Evolutionary conservation across 2,113 vertebrate genomes (phyloP), one percentile per base, ranked within the genome.

Genomic region (Python bivittatus): DNA sequence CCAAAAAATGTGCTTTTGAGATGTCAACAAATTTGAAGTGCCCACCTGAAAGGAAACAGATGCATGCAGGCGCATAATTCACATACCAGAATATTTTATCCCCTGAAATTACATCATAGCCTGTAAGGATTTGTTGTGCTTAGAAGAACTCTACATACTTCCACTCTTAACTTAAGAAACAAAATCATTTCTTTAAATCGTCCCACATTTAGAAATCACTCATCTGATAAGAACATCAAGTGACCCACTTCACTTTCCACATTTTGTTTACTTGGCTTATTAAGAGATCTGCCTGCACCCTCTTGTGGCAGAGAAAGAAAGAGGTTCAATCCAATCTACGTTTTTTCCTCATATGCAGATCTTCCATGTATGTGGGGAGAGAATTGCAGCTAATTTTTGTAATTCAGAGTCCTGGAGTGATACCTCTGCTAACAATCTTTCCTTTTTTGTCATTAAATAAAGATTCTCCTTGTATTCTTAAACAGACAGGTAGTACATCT

Each of bases 281-380:
- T 85, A 56, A 93, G 93, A 84, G 89, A 89, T 95, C 91, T 68
- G 29, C 92, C 93, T 89, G 93, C 89, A 95, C 96, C 97, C 97
- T 93, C 96, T 97, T 3, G 96, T 95, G 96, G 96, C 83, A 94
- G 61, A 92, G 95, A 83, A 84, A 61, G 57, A 60, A 84, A 83
- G 12, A 58, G 8, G 15, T 84, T 12, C 54, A 58, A 88, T 4
- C 12, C 8, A 84, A 33, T 23, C 11, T 84, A 1, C 25, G 3
- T 48, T 61, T 27, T 27, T 53, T 23, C 44, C 38, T 84, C 60
- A 25, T 6, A 33, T 5, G 27, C 25, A 25, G 11, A 27, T 3
- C 22, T 52, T 79, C 44, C 52, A n/a, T 87, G 54, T 23, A 38
- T 57, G 29, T 1, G 1, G 91, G 42, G 4, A 86, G 11, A 1